Evolutionary conservation across 30 jellyfish, hydroid and myxozoan genomes (phyloP).

Genomic region (Sanderia malayensis): DNA sequence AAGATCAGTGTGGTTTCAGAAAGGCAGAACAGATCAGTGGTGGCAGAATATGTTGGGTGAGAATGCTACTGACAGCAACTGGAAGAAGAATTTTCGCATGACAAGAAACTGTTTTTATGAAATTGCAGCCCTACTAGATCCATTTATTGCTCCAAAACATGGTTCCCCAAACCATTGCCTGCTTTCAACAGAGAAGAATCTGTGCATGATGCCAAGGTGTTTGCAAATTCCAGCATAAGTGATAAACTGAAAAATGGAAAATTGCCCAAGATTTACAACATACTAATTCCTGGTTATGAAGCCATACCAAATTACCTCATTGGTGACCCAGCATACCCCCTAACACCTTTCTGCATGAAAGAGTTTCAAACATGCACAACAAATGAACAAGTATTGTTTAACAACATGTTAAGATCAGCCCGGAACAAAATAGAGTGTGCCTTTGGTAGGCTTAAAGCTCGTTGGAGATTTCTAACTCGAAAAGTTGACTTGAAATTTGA

Average conservation of each 20-base stretch:
- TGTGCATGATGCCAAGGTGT: slow-evolving; percentile 43
- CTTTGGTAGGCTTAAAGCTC: slow-evolving; percentile 56
- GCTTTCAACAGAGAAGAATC: slow-evolving; percentile 9
- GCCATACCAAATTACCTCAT: slow-evolving; percentile 21
- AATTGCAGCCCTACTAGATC: slow-evolving; percentile 21
- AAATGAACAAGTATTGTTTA: slow-evolving; percentile 38
- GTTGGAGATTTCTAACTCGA: slow-evolving; percentile 30
- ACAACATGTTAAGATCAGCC: slow-evolving; percentile 25
- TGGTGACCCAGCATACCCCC: slow-evolving; percentile 52
- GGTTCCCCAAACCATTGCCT: slow-evolving; percentile 36
- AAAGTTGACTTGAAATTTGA: slow-evolving; percentile 22
- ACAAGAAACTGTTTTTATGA: slow-evolving; percentile 16
- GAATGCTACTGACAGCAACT: slow-evolving; percentile 21
- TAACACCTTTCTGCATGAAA: slow-evolving; percentile 40
- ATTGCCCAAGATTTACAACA: slow-evolving; percentile 20
- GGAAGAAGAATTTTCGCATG: slow-evolving; percentile 42
- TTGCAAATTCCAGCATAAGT: slow-evolving; percentile 18
- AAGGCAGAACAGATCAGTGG: slow-evolving; percentile 51
- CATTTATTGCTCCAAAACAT: slow-evolving; percentile 24
- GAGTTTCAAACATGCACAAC: slow-evolving; percentile 3
- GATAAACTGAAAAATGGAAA: slow-evolving; percentile 1
- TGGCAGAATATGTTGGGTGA: slow-evolving; percentile 53
- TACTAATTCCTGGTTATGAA: slow-evolving; percentile 32
- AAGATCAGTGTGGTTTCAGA: slow-evolving; percentile 25
- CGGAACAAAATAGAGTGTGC: slow-evolving; percentile 57